Evolutionary conservation across 2,888 invertebrate genomes (phyloP).

Genomic region (Thera britannica): DNA sequence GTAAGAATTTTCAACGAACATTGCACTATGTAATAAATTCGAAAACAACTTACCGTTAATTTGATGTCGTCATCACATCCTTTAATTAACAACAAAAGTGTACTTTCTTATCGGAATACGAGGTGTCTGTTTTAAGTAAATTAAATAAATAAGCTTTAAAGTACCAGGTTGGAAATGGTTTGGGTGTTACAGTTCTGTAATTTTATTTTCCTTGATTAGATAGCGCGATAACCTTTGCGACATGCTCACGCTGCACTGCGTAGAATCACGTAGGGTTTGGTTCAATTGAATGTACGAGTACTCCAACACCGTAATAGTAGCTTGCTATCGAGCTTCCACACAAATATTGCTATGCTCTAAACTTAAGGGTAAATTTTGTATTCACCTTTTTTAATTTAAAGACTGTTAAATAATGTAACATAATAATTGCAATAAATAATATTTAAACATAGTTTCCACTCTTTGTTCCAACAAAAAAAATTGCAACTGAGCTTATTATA

Average conservation of each 20-base stretch:
- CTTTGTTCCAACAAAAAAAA: too few relatives aligned
- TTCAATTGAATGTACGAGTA: slow-evolving; percentile 37
- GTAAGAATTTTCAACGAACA: not conserved
- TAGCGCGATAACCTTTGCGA: slow-evolving; percentile 53
- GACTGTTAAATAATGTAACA: too few relatives aligned
- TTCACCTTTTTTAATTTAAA: too few relatives aligned
- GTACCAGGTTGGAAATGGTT: slow-evolving; percentile 42
- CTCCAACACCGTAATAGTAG: slow-evolving; percentile 26
- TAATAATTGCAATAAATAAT: too few relatives aligned
- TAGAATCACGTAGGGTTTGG: slow-evolving; percentile 35
- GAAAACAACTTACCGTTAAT: not conserved
- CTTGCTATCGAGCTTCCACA: slow-evolving; percentile 24
- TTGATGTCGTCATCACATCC: slow-evolving; percentile 27
- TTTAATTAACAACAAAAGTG: slow-evolving; percentile 41
- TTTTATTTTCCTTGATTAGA: slow-evolving; percentile 50
- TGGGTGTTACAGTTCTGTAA: slow-evolving; percentile 42
- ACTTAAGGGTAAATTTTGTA: not conserved
- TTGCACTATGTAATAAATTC: not conserved
- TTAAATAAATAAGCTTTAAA: slow-evolving; percentile 43
- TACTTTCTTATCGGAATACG: slow-evolving; percentile 40
- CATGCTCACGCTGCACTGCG: slow-evolving; percentile 44
- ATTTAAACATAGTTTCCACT: too few relatives aligned
- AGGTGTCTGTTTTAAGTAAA: slow-evolving; percentile 42
- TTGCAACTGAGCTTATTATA: too few relatives aligned
- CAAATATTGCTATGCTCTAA: slow-evolving; percentile 11